Percentiles rank a stretch among this genome's conserved stretches.
Evolutionary conservation across 2,113 vertebrate genomes (phyloP).

Genomic region (Chloropsis cyanopogon): DNA sequence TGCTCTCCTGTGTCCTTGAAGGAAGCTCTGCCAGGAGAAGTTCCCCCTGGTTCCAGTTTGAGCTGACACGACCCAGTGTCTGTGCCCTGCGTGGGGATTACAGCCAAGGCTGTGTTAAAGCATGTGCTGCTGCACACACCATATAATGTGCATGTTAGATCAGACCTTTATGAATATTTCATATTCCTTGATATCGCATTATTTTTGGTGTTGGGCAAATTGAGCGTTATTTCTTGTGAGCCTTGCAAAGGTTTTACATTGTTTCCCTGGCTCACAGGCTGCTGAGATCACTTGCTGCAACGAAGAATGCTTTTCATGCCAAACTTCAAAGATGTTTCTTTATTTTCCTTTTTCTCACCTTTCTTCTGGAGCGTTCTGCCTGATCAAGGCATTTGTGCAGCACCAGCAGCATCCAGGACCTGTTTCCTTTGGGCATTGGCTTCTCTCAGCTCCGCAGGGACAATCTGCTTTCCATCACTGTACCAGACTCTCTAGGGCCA

Average conservation of each 20-base stretch:
- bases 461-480: constrained; percentile 15
- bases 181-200: constrained; percentile 42
- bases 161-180: constrained; percentile 67
- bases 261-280: background rate
- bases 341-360: constrained; percentile 5
- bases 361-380: constrained; percentile 35
- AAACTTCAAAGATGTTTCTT: background rate
- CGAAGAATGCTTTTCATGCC: background rate
- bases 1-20: background rate
- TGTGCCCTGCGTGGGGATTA: background rate
- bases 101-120: constrained; percentile 26
- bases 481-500: background rate
- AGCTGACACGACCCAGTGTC: background rate
- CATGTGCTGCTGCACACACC: constrained; percentile 16
- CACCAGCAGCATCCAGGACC: constrained; percentile 36
- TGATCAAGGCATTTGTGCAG: background rate
- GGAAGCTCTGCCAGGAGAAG: background rate
- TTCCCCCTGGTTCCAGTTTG: background rate
- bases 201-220: constrained; percentile 63
- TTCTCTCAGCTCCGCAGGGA: constrained; percentile 26
- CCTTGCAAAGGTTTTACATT: background rate
- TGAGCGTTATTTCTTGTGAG: constrained; percentile 45
- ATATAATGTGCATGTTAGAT: constrained; percentile 40
- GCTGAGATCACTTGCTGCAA: background rate
- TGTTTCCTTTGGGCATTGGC: constrained; percentile 21